These are phyloP conservation scores for Spodoptera exigua DNA, from an alignment of 2,888 invertebrate genomes.

Conservation along the genomic window DNA sequence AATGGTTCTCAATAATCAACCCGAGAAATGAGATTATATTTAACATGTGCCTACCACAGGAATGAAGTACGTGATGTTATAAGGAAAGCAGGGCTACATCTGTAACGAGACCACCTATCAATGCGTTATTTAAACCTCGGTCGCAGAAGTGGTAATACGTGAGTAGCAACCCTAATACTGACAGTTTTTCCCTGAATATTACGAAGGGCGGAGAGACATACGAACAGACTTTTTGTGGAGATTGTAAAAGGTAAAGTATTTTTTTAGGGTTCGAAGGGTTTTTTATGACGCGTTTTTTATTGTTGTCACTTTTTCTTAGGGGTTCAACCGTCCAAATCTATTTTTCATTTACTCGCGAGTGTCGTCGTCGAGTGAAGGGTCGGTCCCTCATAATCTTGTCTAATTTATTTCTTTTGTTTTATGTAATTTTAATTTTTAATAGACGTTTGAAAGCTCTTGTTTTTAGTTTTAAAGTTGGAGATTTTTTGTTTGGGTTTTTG, in stretches of 20 bases:
- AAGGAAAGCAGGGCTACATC: conserved; percentile 52
- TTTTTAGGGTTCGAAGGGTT: conserved; percentile 53
- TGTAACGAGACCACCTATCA: conserved; percentile 44
- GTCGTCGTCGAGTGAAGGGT: conserved; percentile 37
- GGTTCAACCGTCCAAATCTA: conserved; percentile 47
- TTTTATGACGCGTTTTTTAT: conserved; percentile 58
- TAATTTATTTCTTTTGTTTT: conserved; percentile 37
- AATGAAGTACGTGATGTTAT: no score
- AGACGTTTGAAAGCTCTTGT: not conserved
- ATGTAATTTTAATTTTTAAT: conserved; percentile 9
- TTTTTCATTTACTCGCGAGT: conserved; percentile 51
- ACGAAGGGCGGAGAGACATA: conserved; percentile 47
- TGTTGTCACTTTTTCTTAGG: conserved; percentile 50
- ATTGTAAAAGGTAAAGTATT: conserved; percentile 57
- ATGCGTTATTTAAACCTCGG: conserved; percentile 60
- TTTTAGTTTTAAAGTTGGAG: not conserved
- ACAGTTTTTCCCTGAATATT: conserved; percentile 59
- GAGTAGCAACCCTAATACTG: conserved; percentile 66
- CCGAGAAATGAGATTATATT: no score
- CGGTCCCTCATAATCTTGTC: conserved; percentile 34
- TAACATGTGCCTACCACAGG: no score
- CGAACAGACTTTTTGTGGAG: conserved; percentile 56
- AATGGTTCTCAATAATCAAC: no score
- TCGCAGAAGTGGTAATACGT: conserved; percentile 61
- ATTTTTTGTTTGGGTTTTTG: conserved; percentile 1